Base-by-base conservation (phyloP, 2,797 vertebrate genomes). In the Tokudaia muenninki region DNA sequence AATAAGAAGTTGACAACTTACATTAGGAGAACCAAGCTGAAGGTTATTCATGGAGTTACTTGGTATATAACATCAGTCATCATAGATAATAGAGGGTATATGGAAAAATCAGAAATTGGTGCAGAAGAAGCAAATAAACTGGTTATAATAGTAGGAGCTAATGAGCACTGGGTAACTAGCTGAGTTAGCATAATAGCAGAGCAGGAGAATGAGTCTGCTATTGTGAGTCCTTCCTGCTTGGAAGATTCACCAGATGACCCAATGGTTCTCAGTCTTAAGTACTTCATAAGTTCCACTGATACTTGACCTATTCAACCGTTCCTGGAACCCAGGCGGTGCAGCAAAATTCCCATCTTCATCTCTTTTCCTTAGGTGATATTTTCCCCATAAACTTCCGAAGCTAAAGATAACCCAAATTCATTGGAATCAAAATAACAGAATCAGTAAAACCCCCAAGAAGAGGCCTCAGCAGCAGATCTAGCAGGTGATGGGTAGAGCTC, bases 361-460 rank as follows among this genome's bases (percentile, higher is more conserved):
- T 52, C 11, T 44, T 67, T 87, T 57, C 77, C 55, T 8, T 14
- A 67, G 59, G 44, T 34, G 22, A 82, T 67, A n/a, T 96, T 95
- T 31, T 95, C 93, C 65, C 61, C 0, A 75, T 90, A 89, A 92
- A 24, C 52, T 24, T 90, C 16, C 8, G 34, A 93, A 93, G 89
- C 50, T 87, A 52, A 80, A 94, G 31, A 52, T 83, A 84, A 90
- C 19, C 26, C 41, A 94, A 87, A 96, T 80, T 83, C 37, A 70
- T 44, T 94, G 90, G 26, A 65, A 91, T 44, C 70, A 83, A 88
- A 80, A 72, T 59, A 79, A 74, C 0, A 44, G 57, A 91, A 59
- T 19, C 55, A 63, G 82, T n/a, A 86, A 29, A 86, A 95, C 84
- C 16, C 29, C 63, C 10, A 11, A 37, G 41, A 70, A 79, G 89